These are phyloP conservation scores for Amblyjoppa proteus DNA, from an alignment of 2,888 invertebrate species.

Conservation along the genomic window DNA sequence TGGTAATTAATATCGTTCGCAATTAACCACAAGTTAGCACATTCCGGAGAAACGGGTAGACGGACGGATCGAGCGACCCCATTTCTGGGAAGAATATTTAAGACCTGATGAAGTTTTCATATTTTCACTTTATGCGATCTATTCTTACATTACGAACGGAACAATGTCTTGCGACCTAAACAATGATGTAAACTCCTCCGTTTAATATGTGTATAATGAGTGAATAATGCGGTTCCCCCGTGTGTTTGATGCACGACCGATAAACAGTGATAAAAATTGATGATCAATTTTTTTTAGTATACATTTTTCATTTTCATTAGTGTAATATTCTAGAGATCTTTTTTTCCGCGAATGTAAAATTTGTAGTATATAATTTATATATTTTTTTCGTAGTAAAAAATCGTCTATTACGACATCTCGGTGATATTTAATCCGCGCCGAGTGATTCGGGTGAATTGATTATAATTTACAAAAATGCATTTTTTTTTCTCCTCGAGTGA, in stretches of 20 bases:
- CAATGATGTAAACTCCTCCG: conserved; percentile 28
- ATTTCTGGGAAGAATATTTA: conserved; percentile 21
- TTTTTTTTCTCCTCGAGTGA: not conserved
- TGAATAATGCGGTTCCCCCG: conserved; percentile 43
- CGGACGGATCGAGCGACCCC: conserved; percentile 5
- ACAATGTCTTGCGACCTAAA: conserved; percentile 48
- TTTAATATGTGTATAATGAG: conserved; percentile 28
- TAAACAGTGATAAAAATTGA: conserved; percentile 49
- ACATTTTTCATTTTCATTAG: conserved; percentile 24
- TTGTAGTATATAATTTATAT: conserved; percentile 37
- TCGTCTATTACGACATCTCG: conserved; percentile 20
- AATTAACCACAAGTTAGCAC: conserved; percentile 20
- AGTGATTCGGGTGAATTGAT: conserved; percentile 9
- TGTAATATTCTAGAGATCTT: conserved; percentile 40
- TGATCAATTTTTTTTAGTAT: conserved; percentile 32
- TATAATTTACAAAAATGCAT: conserved; percentile 11
- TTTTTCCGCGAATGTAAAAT: conserved; percentile 29
- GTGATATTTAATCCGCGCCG: conserved; percentile 21
- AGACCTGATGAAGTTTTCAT: conserved; percentile 38
- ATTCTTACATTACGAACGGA: conserved; percentile 62
- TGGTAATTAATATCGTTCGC: conserved; percentile 46
- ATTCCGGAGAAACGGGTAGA: not conserved
- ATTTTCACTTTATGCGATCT: conserved; percentile 56
- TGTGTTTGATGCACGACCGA: conserved; percentile 1
- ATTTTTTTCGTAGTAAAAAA: conserved; percentile 22